Evolutionary conservation across 2,113 vertebrate species (phyloP).

Genomic region (Chinchilla lanigera): DNA sequence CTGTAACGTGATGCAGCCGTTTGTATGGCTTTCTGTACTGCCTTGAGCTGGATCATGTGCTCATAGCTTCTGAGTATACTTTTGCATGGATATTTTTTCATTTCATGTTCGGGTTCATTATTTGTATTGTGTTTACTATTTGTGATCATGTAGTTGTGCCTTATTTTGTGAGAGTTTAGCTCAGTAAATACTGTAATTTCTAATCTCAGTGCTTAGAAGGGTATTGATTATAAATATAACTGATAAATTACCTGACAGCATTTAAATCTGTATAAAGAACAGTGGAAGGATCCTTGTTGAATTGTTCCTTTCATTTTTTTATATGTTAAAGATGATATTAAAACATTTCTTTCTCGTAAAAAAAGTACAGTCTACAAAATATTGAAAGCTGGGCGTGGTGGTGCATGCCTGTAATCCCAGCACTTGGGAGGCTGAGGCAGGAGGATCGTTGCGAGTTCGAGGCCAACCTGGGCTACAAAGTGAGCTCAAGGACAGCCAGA

Average conservation of each 20-base stretch:
- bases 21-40: slow-evolving; percentile 85
- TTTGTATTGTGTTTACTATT: slow-evolving; percentile 86
- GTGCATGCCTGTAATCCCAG: no score
- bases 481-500: no score
- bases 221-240: slow-evolving; percentile 80
- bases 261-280: slow-evolving; percentile 80
- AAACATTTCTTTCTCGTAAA: slow-evolving; percentile 90
- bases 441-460: no score
- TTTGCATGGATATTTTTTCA: slow-evolving; percentile 88
- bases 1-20: slow-evolving; percentile 79
- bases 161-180: slow-evolving; percentile 89
- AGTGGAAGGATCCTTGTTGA: slow-evolving; percentile 86
- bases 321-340: slow-evolving; percentile 90
- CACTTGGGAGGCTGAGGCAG: no score
- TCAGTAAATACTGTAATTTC: slow-evolving; percentile 86
- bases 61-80: slow-evolving; percentile 83
- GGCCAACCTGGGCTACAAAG: no score
- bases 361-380: background rate
- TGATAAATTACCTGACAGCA: slow-evolving; percentile 75
- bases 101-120: slow-evolving; percentile 79
- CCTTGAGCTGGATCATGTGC: slow-evolving; percentile 87
- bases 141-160: slow-evolving; percentile 92
- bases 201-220: slow-evolving; percentile 82
- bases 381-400: no score
- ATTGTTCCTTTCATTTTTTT: slow-evolving; percentile 90